Base-by-base conservation (phyloP, 2,797 vertebrate genomes). In the Neosilurus mollespiculum region DNA sequence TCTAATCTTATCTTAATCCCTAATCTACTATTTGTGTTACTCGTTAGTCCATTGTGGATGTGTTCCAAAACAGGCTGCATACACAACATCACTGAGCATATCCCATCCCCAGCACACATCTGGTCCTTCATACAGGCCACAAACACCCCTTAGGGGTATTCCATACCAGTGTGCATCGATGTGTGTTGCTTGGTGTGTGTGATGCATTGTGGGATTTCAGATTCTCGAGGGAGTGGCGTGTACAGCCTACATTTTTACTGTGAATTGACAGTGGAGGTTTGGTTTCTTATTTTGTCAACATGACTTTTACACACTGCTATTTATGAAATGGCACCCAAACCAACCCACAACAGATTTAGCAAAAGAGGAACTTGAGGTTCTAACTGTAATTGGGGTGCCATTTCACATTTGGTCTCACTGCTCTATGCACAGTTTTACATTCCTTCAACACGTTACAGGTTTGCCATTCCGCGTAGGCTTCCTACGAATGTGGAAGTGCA, bases 311-410 rank as follows among this genome's bases (percentile, higher is more conserved):
- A 51, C 15, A 43, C 16, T 26, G 59, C 80, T 81, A 81, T 81
- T 61, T 71, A 71, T 81, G 54, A 59, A n/a, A 58, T 10, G 61
- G 76, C 37, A 61, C 56, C 15, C 16, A 14, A 14, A 49, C 59
- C 59, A 61, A 26, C 20, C 66, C 54, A 71, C 20, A 59, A 59
- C n/a, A 4, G 9, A 61, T 51, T 71, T 26, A 72, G 14, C 34
- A 49, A 71, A 72, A 81, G 56, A 81, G 79, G 79, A 81, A 81
- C 65, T 49, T 58, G 34, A 56, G 65, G 65, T 81, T 70, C 54
- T 22, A 67, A 58, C 30, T n/a, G 51, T 58, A 56, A 81, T n/a
- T 4, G 4, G n/a, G 6, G 43, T 59, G 30, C 54, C 20, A 7
- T 34, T 34, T 61, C 20, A 15, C 18, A 59, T 77, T 77, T n/a